These are phyloP conservation scores for Hydrolagus affinis DNA, from an alignment of 2,113 vertebrate genomes.

Conservation along the genomic window DNA sequence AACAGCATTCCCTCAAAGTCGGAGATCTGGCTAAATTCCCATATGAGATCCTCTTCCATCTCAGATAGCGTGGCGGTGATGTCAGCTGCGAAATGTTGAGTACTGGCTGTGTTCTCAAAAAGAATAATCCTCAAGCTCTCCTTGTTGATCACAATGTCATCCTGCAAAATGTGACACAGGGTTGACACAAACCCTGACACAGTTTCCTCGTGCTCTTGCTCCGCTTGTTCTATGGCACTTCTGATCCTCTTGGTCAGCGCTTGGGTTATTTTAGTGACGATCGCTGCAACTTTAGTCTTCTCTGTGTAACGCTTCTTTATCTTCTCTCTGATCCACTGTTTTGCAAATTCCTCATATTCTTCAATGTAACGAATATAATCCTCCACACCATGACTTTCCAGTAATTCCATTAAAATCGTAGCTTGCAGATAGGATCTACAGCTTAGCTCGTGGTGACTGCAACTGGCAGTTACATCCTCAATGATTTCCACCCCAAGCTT, in stretches of 20 bases:
- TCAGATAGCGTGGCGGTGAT: slow-evolving; percentile 23
- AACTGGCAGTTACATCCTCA: slow-evolving; percentile 33
- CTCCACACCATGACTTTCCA: slow-evolving; percentile 32
- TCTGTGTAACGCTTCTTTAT: slow-evolving; percentile 33
- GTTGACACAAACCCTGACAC: slow-evolving; percentile 33
- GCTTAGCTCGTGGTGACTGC: slow-evolving; percentile 24
- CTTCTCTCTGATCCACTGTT: slow-evolving; percentile 38
- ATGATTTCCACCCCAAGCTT: slow-evolving; percentile 38
- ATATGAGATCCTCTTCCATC: slow-evolving; percentile 10
- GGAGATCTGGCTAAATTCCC: neutral
- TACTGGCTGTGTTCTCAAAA: slow-evolving; percentile 32
- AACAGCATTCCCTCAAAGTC: slow-evolving; percentile 30
- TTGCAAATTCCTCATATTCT: slow-evolving; percentile 35
- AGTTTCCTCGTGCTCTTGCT: too few species aligned
- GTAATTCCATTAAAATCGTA: slow-evolving; percentile 31
- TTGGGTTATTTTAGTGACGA: slow-evolving; percentile 30
- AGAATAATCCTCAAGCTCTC: slow-evolving; percentile 22
- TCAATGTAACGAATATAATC: slow-evolving; percentile 27
- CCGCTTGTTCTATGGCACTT: neutral
- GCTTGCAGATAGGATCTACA: slow-evolving; percentile 35
- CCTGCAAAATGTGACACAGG: slow-evolving; percentile 32
- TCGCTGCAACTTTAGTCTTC: neutral
- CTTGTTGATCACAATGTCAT: slow-evolving; percentile 36
- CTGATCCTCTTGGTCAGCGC: slow-evolving; percentile 29
- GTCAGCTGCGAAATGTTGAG: slow-evolving; percentile 24